These are phyloP conservation scores for Bubo blakistoni DNA, from an alignment of 2,113 vertebrate species.

Conservation along the genomic window DNA sequence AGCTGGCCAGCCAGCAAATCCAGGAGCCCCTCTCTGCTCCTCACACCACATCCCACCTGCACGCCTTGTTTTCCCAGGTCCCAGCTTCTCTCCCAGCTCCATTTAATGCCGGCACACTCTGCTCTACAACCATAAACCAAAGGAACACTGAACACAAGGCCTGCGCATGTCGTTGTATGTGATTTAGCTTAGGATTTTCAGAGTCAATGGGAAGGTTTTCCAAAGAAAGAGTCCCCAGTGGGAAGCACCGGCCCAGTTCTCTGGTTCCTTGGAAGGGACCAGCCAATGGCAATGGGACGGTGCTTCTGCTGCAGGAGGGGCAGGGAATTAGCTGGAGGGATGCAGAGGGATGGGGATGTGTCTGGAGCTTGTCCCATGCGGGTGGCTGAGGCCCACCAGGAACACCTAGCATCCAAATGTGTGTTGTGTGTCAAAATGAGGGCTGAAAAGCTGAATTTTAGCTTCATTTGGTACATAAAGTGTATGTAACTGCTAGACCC, in stretches of 20 bases:
- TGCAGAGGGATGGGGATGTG: not conserved
- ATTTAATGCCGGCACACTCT: not conserved
- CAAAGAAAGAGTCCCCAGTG: not conserved
- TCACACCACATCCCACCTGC: not conserved
- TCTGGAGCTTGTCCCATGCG: not conserved
- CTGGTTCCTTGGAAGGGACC: not conserved
- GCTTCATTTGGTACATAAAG: rapidly evolving
- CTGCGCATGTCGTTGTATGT: rapidly evolving
- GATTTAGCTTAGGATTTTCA: not conserved
- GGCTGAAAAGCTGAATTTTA: not conserved
- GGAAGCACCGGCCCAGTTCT: not conserved
- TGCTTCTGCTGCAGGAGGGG: not conserved
- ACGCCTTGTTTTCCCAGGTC: not conserved
- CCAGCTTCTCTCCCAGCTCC: not conserved
- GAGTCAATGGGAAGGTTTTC: not conserved
- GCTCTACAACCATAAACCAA: not conserved
- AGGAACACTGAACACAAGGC: not conserved
- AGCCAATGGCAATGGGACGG: not conserved
- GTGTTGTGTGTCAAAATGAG: not conserved
- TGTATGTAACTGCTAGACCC: too few species aligned
- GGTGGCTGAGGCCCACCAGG: not conserved
- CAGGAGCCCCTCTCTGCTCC: not conserved
- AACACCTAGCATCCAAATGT: not conserved
- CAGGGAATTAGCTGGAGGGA: not conserved
- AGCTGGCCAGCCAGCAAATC: not conserved